Evolutionary conservation across 2,113 vertebrate genomes (phyloP).

Genomic region (Herpetotheres cachinnans): DNA sequence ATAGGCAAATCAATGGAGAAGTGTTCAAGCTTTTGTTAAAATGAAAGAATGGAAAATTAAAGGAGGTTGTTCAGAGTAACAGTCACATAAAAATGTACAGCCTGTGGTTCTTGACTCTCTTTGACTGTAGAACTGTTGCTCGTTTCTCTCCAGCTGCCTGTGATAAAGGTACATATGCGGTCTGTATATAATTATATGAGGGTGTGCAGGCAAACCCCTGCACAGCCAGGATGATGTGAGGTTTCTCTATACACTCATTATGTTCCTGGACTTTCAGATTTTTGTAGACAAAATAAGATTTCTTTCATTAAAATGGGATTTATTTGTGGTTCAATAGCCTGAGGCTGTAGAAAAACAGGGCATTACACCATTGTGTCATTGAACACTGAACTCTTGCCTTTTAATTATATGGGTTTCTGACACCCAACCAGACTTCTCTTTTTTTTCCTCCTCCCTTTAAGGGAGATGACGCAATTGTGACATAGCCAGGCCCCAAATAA

Average conservation of each 20-base stretch:
- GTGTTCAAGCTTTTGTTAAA: constrained; percentile 64
- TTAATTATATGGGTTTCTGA: constrained; percentile 61
- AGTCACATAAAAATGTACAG: constrained; percentile 56
- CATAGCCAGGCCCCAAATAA: constrained; percentile 17
- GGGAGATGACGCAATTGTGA: constrained; percentile 44
- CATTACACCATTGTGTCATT: constrained; percentile 43
- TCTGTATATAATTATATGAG: constrained; percentile 67
- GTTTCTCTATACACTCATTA: constrained; percentile 47
- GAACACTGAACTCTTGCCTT: constrained; percentile 41
- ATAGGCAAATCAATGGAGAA: constrained; percentile 57
- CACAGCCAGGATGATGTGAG: constrained; percentile 37
- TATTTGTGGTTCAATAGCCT: constrained; percentile 54
- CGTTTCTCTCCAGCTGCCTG: constrained; percentile 70
- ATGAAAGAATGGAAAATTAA: constrained; percentile 68
- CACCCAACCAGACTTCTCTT: constrained; percentile 30
- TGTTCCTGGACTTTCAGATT: constrained; percentile 45
- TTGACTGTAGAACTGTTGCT: constrained; percentile 60
- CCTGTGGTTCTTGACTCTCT: constrained; percentile 62
- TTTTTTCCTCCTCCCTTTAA: not conserved
- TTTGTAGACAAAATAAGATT: constrained; percentile 69
- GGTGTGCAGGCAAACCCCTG: constrained; percentile 45
- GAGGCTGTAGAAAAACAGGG: constrained; percentile 54
- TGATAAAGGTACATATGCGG: constrained; percentile 62
- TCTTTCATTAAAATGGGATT: constrained; percentile 67
- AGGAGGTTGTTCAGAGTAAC: constrained; percentile 53